Base-by-base conservation (phyloP, 2,888 invertebrate species). In the Torymus auratus region DNA sequence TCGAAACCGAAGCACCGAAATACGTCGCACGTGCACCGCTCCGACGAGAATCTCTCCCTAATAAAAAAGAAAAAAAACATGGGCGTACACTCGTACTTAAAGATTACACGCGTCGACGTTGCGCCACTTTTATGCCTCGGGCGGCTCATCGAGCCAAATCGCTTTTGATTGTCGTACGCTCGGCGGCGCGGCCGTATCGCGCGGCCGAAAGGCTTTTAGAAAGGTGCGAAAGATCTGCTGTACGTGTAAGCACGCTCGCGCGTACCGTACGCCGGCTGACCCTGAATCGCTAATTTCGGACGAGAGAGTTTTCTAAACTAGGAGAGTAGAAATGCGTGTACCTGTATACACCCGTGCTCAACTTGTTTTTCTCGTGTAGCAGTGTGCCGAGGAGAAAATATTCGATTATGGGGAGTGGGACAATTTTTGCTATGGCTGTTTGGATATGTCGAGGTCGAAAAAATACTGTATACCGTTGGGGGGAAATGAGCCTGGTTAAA, bases 101-200 rank as follows among this genome's bases (percentile, higher is more conserved):
- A 53, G 62, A 20, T 61, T 17, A n/a, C 14, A 60, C 41, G 14
- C 12, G 60, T 20, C 28, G 13, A 1, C 65, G 20, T 56, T 23
- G 15, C 17, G 64, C 41, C 41, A 41, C 41, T 41, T 41, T 41
- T 41, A 41, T 41, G 41, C 41, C 41, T 7, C 41, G 41, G 41
- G 41, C 41, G 41, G 7, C 41, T 41, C 41, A 5, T 41, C 41
- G 53, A 7, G 50, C 13, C 14, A 17, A 65, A 53, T 61, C 62
- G 60, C 70, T 71, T 75, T 71, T 61, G 75, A 80, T 80, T 80
- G 80, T 80, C 75, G 60, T 60, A n/a, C n/a, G 74, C 69, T 65
- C 50, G 55, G 79, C 55, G 13, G 20, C 62, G 20, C 56, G 58
- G 7, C 41, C 7, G 41, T 41, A 50, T 55, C 53, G 65, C n/a